These are phyloP conservation scores for Drosophila atripex DNA, from an alignment of 2,888 invertebrate species.

Conservation along the genomic window DNA sequence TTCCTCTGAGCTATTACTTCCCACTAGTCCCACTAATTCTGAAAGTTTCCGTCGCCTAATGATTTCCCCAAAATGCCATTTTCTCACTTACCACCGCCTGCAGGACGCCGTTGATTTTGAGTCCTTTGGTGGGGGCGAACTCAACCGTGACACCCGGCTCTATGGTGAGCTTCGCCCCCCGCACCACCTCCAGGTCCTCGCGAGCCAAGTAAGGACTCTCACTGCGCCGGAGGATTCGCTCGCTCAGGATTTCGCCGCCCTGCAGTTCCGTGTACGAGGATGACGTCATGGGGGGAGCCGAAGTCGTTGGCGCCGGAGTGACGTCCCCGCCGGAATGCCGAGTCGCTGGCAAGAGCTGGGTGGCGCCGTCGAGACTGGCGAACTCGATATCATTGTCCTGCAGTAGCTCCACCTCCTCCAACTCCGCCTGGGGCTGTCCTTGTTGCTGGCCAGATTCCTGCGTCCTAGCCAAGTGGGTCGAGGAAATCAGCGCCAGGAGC, in stretches of 20 bases:
- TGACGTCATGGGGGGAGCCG: conserved; percentile 65
- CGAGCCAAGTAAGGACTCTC: conserved; percentile 91
- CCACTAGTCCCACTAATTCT: background rate
- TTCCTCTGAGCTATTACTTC: background rate
- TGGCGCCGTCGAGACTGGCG: conserved; percentile 80
- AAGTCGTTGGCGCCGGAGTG: conserved; percentile 66
- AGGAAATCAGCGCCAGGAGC: conserved; percentile 47
- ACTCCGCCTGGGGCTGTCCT: conserved; percentile 24
- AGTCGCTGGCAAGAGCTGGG: conserved; percentile 70
- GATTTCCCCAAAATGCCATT: conserved; percentile 14
- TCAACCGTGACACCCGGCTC: conserved; percentile 95
- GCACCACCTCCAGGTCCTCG: conserved; percentile 91
- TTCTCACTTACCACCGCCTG: conserved; percentile 91
- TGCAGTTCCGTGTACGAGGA: conserved; percentile 79
- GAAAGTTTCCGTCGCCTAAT: background rate
- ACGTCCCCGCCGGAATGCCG: conserved; percentile 63
- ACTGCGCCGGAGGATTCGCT: conserved; percentile 79
- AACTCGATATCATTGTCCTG: conserved; percentile 77
- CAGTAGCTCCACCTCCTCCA: conserved; percentile 60
- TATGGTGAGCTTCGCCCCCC: conserved; percentile 91
- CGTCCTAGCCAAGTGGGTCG: conserved; percentile 71
- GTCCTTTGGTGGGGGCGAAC: conserved; percentile 96
- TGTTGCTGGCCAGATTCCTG: conserved; percentile 39
- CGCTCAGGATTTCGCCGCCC: conserved; percentile 82
- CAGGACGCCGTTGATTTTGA: conserved; percentile 95